Conservation (phyloP, 2,113 vertebrate species). For the Saccopteryx leptura region DNA sequence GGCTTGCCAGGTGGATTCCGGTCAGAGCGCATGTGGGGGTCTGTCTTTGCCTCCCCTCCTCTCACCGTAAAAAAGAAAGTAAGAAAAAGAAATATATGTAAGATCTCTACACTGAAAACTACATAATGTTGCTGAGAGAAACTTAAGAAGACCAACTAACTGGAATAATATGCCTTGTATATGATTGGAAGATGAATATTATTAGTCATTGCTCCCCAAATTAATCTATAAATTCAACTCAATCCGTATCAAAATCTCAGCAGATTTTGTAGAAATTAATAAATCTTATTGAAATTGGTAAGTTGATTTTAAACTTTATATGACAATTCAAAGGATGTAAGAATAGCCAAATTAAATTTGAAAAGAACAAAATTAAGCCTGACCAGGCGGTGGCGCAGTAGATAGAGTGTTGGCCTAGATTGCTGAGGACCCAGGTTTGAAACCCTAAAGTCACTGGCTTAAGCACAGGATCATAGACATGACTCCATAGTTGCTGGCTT, state of each 20-base stretch:
- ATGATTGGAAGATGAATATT: not conserved
- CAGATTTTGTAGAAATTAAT: not conserved
- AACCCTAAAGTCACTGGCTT: too few species aligned
- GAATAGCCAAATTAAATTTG: slow-evolving; percentile 36
- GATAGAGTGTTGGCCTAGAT: too few species aligned
- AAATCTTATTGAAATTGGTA: not conserved
- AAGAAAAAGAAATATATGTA: not conserved
- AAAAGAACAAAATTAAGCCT: not conserved
- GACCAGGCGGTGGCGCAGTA: too few species aligned
- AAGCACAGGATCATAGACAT: too few species aligned
- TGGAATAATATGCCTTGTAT: not conserved
- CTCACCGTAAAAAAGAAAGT: too few species aligned
- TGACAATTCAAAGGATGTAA: not conserved
- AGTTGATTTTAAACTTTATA: slow-evolving; percentile 1
- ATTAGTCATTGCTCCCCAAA: not conserved
- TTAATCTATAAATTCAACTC: not conserved
- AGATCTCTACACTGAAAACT: not conserved
- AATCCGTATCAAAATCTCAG: not conserved
- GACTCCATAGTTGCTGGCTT: too few species aligned
- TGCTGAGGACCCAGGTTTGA: too few species aligned
- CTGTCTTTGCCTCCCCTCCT: too few species aligned
- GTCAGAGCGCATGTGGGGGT: too few species aligned
- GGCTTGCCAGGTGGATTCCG: too few species aligned
- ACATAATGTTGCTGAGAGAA: slow-evolving; percentile 21
- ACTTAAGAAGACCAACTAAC: slow-evolving; percentile 7